Percentiles rank a stretch among this genome's conserved stretches.
Conservation (phyloP, 2,113 vertebrate species). For the Piaya cayana region DNA sequence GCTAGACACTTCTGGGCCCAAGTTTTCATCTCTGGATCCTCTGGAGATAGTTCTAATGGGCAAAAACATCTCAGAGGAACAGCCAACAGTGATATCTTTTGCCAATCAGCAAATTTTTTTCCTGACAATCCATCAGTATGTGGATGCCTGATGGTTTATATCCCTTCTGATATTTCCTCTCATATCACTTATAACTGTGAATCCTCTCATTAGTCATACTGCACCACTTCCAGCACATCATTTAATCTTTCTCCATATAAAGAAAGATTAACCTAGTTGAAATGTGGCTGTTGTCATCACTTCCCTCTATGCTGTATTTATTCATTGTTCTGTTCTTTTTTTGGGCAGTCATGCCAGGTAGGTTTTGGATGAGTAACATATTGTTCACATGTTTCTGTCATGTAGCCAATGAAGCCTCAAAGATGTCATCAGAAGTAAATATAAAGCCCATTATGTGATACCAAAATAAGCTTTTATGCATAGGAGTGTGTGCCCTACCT, state of each 20-base stretch:
- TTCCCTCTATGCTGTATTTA: conserved; percentile 14
- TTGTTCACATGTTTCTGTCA: neutral
- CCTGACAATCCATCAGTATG: neutral
- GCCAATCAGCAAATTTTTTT: neutral
- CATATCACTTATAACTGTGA: neutral
- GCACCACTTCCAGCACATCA: conserved; percentile 29
- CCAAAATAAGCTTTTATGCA: neutral
- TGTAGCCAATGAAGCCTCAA: conserved; percentile 8
- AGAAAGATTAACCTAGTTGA: conserved; percentile 23
- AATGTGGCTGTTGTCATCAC: conserved; percentile 8
- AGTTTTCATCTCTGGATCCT: neutral
- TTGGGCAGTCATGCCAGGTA: conserved; percentile 3
- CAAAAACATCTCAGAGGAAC: conserved; percentile 1
- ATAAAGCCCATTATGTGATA: neutral
- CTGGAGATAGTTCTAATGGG: neutral
- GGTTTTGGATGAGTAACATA: conserved; percentile 25
- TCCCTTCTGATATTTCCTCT: neutral
- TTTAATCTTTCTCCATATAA: conserved; percentile 27
- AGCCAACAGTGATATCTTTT: neutral
- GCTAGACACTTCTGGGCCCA: neutral
- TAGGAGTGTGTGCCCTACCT: neutral
- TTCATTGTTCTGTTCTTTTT: neutral
- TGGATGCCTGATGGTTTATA: neutral
- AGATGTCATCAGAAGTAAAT: neutral
- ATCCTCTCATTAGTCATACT: conserved; percentile 42